These are phyloP conservation scores for Apodemia hepburni DNA, from an alignment of 2,888 invertebrate genomes.

Conservation along the genomic window DNA sequence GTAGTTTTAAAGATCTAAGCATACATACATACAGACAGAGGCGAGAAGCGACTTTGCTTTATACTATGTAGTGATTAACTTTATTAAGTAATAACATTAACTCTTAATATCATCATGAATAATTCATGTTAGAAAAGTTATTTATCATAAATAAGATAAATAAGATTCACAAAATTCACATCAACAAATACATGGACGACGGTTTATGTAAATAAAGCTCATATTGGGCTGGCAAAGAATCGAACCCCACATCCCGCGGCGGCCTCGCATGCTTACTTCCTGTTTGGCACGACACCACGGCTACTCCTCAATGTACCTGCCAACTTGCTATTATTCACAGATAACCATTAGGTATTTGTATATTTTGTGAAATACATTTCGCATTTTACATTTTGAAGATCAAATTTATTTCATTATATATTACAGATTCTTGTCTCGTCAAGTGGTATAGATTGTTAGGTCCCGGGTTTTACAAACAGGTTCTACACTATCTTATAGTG, in stretches of 20 bases:
- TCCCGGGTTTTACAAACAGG: too few relatives aligned
- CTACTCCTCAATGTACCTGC: conserved; percentile 61
- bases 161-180: background rate
- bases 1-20: too few relatives aligned
- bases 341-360: conserved; percentile 19
- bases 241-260: conserved; percentile 59
- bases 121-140: background rate
- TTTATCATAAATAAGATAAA: background rate
- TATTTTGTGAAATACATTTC: conserved; percentile 19
- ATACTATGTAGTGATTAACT: too few relatives aligned
- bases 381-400: background rate
- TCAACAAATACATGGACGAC: background rate
- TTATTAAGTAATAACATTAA: too few relatives aligned
- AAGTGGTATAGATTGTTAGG: too few relatives aligned
- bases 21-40: too few relatives aligned
- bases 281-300: conserved; percentile 75
- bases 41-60: too few relatives aligned
- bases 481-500: too few relatives aligned
- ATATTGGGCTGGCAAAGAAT: conserved; percentile 56
- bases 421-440: too few relatives aligned
- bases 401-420: background rate
- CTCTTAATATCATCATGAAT: too few relatives aligned
- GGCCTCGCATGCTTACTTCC: conserved; percentile 70
- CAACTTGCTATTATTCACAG: conserved; percentile 32
- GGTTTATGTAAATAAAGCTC: conserved; percentile 47